Percentiles rank a stretch among this genome's conserved stretches.
Conservation (phyloP, 2,113 vertebrate species). For the Electrona antarctica region DNA sequence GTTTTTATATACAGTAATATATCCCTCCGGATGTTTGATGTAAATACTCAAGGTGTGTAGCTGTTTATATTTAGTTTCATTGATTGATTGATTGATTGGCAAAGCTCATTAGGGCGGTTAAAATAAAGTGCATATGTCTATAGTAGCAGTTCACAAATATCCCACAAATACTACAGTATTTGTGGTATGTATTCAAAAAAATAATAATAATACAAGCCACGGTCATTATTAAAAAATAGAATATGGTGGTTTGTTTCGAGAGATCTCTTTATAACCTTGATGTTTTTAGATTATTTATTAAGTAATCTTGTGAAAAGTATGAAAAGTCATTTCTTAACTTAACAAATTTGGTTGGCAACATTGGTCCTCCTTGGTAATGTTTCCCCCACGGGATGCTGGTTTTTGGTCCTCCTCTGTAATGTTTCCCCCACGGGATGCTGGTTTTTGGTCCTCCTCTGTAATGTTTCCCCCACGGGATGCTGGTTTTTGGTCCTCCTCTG, state of each 20-base stretch:
- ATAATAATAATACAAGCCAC: no score
- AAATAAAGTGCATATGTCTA: background rate
- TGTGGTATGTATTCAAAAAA: background rate
- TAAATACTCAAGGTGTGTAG: slow-evolving; percentile 21
- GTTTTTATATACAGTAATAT: slow-evolving; percentile 12
- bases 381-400: slow-evolving; percentile 4
- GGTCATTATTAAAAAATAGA: background rate
- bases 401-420: background rate
- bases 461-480: no score
- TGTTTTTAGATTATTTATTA: slow-evolving; percentile 43
- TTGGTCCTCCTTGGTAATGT: slow-evolving; percentile 18
- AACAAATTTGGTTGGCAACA: slow-evolving; percentile 16
- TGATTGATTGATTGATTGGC: background rate
- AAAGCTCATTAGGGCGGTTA: background rate
- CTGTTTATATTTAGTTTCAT: slow-evolving; percentile 12
- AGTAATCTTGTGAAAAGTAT: slow-evolving; percentile 8
- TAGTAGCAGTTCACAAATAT: background rate
- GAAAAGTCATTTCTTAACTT: slow-evolving; percentile 8
- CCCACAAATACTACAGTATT: background rate
- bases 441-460: slow-evolving; percentile 2
- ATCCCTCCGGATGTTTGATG: slow-evolving; percentile 15
- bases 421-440: no score
- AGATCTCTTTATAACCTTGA: slow-evolving; percentile 5
- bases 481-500: no score
- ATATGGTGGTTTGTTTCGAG: slow-evolving; percentile 8